Evolutionary conservation across 2,113 vertebrate genomes (phyloP), one percentile per base, ranked within the genome.

Genomic region (Rhea pennata): DNA sequence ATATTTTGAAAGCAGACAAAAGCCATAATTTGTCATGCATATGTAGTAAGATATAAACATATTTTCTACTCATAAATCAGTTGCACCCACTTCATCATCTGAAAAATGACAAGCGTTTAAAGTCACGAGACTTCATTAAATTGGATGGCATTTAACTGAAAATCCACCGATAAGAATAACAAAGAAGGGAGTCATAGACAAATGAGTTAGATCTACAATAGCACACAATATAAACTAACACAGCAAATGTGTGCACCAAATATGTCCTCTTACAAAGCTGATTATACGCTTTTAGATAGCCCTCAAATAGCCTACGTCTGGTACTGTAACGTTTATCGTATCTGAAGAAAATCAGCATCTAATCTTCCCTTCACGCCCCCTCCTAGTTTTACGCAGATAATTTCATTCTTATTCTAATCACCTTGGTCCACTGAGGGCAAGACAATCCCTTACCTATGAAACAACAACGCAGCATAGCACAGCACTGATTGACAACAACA

Each of bases 271-370:
- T 31, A 67, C 62, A 97, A 97, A 96, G 95, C 84, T 92, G 87
- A 95, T 95, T 93, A 95, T 20, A 87, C 54, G 74, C 75, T 96
- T 96, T 91, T 39, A 92, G 74, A 81, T 10, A 91, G 58, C n/a
- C 27, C 71, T 83, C 89, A 95, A 96, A 92, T 64, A 93, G 77
- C 83, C 80, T 50, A 44, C 40, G 74, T 70, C 91, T 96, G 44
- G 17, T 59, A 42, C 58, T 61, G 56, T 77, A 95, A 9, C 42
- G 46, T 85, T 89, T 80, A 84, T 81, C 9, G 61, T 36, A 84
- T 84, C 87, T 82, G 69, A 93, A 70, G 44, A 83, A 94, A 95
- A 91, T 51, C 51, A 54, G 13, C 1, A 12, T 61, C 84, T 86
- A 62, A 90, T 74, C 87, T 87, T 76, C 54, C 70, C 62, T 53